Evolutionary conservation across 1,140 invertebrate species (phyloP), one percentile per base, ranked within the genome.

Genomic region (Ceratoteleas bidentatus): DNA sequence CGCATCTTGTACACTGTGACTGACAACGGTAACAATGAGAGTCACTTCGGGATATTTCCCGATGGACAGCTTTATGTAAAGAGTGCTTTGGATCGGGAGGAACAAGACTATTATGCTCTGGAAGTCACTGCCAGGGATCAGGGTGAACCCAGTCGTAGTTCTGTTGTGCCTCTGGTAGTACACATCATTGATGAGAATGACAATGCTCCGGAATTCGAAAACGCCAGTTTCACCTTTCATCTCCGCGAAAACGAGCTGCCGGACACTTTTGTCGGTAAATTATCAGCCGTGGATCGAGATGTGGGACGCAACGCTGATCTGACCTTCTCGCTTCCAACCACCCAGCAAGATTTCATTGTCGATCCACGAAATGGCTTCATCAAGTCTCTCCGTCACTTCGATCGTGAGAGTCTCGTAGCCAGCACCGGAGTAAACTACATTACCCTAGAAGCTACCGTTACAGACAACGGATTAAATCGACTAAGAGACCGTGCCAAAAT

Each of bases 181-280:
- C 96, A 98, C 86, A 94, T 99, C 2, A 95, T 97, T 36, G 98
- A 99, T 91, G 98, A 98, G 89, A 99, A 99, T 89, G 98, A 99
- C 89, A 99, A 99, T 87, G 93, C 95, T 13, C 98, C 98, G 0
- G 93, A 96, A 86, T 97, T 97, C 87, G 95, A 94, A 0, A 98
- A 98, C 84, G 94, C 94, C 5, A 97, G 96, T 3, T 97, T 97
- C 86, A 94, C 94, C 45, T 97, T 98, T 86, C 95, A 94, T 87
- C 93, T 98, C 6, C 93, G 94, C n/a, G 97, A 98, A 92, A 98
- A 98, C 88, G 96, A 97, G 85, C 95, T 95, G 0, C 93, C 95
- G 0, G 96, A 98, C 88, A 96, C 96, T 0, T 98, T 97, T 89
- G 96, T 99, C 3, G 97, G 97, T 0, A 97, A 96, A 92, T 90